A percentile compares a stretch with the other conserved stretches of the same genome.
These are phyloP conservation scores for Machimus atricapillus DNA, from an alignment of 2,888 invertebrate species.

Conservation along the genomic window DNA sequence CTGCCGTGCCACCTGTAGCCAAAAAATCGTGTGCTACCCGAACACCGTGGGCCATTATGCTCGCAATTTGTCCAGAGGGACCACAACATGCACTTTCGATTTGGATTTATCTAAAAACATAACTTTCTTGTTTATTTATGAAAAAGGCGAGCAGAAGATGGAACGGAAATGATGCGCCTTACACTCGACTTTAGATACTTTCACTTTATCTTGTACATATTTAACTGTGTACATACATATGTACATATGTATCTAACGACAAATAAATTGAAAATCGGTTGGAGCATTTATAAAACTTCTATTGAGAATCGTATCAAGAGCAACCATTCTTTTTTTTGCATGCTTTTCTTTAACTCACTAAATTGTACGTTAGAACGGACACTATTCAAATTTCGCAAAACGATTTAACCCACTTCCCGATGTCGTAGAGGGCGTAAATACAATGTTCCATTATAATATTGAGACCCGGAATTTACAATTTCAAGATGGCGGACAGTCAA, in stretches of 20 bases:
- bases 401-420: no score
- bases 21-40: background rate
- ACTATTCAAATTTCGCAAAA: no score
- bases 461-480: no score
- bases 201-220: background rate
- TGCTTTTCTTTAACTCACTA: no score
- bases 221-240: no score
- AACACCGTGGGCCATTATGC: background rate
- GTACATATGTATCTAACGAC: background rate
- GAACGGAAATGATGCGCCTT: background rate
- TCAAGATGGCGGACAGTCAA: no score
- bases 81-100: background rate
- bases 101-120: background rate
- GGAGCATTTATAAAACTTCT: no score
- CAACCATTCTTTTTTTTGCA: no score
- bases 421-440: no score
- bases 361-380: no score
- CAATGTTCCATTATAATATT: no score
- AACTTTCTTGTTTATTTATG: background rate
- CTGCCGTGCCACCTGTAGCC: slow-evolving; percentile 29
- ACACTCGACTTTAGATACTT: background rate
- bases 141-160: background rate
- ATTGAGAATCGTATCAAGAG: no score
- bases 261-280: background rate
- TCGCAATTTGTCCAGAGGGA: background rate